Conservation (phyloP, 1,140 invertebrate species). For the Macrosteles quadrilineatus region DNA sequence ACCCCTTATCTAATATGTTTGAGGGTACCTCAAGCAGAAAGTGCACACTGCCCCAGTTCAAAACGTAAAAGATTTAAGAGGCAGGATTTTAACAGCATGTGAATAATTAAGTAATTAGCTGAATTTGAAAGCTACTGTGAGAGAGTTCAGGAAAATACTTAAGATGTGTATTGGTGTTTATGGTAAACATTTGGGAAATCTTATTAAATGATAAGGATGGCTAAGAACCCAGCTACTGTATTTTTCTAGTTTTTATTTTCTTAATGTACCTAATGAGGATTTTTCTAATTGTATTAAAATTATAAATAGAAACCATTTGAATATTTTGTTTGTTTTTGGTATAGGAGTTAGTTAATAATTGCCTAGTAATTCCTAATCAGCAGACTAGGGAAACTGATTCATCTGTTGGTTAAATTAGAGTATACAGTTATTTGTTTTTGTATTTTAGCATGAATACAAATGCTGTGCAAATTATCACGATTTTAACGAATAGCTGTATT, state of each 20-base stretch:
- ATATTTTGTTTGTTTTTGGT: not conserved
- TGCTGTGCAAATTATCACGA: not conserved
- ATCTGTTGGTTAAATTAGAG: not conserved
- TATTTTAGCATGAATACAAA: not conserved
- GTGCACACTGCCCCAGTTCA: not conserved
- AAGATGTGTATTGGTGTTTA: not conserved
- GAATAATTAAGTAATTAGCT: not conserved
- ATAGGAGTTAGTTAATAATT: not conserved
- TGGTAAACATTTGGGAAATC: conserved; percentile 2
- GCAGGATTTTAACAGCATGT: not conserved
- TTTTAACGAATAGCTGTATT: not conserved
- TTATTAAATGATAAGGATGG: not conserved
- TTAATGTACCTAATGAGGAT: not conserved
- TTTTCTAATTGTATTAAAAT: not conserved
- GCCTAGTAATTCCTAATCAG: not conserved
- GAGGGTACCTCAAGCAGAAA: not conserved
- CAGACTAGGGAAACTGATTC: not conserved
- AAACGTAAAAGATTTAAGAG: conserved; percentile 4
- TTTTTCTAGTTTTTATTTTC: not conserved
- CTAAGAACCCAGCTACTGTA: not conserved
- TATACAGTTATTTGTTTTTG: not conserved
- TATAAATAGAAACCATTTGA: not conserved
- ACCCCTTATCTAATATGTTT: not conserved
- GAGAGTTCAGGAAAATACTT: conserved; percentile 5
- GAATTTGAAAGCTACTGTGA: conserved; percentile 12